Base-by-base conservation (phyloP, 2,797 vertebrate genomes). In the Danio aesculapii region DNA sequence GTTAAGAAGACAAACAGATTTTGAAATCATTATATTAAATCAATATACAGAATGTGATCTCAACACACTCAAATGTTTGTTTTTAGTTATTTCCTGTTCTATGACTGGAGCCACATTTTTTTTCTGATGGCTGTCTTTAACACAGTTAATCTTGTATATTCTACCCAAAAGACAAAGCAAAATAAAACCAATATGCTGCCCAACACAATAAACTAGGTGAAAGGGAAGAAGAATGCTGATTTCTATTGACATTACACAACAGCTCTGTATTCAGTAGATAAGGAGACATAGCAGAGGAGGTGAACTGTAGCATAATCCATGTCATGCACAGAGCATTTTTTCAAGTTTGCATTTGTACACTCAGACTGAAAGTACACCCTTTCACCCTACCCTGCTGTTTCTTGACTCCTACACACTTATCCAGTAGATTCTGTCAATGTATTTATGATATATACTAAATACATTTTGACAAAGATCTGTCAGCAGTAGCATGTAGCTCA, bases 191-290 rank as follows among this genome's bases (percentile, higher is more conserved):
- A 49, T 53, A 64, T 12, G 3, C 53, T 8, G 49, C 30, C 43
- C n/a, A 52, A 61, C 44, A 21, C 55, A 70, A 43, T 44, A 44
- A 78, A 78, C 21, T 16, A 61, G 55, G 55, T 61, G 30, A 70
- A 52, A 70, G 55, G 30, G 66, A 44, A 69, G 66, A 14, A 70
- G 3, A 70, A 43, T 69, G 57, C 57, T 61, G 17, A 3, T 74
- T 74, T 74, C 14, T 30, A 59, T 21, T 69, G 55, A 19, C n/a
- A 52, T 46, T 47, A 50, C 43, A 14, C 55, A 70, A 3, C 12
- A 9, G 46, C 59, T 39, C 44, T 43, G 30, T 43, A 47, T 39
- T 43, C 64, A 59, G 10, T 8, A 30, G 21, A 69, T 16, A 43
- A 61, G n/a, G 7, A 5, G 0, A 17, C 6, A 47, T 7, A 11